These are phyloP conservation scores for Gallinago media DNA, from an alignment of 2,113 vertebrate genomes.

Conservation along the genomic window DNA sequence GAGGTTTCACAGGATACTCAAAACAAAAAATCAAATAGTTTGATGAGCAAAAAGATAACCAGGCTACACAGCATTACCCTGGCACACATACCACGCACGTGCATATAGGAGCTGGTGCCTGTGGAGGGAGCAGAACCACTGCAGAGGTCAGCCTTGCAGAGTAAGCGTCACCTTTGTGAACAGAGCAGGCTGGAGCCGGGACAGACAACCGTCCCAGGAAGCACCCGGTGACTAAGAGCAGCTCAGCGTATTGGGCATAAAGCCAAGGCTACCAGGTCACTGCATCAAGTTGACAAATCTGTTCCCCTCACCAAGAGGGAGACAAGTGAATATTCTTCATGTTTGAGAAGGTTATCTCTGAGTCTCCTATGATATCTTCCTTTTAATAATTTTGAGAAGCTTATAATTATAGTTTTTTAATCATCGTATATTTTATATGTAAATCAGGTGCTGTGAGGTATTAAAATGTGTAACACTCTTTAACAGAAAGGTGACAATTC, in stretches of 20 bases:
- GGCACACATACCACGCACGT: accelerated
- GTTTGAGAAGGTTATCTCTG: background rate
- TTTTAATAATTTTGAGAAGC: background rate
- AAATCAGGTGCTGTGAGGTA: background rate
- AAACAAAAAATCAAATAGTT: background rate
- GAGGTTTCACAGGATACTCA: background rate
- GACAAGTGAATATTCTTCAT: background rate
- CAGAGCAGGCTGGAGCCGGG: accelerated
- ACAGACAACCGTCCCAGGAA: background rate
- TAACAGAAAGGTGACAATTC: background rate
- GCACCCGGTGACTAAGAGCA: background rate
- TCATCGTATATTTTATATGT: background rate
- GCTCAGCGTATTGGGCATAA: background rate
- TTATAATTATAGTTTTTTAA: background rate
- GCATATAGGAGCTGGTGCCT: no score
- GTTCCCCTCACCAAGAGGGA: background rate
- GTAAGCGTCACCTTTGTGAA: background rate
- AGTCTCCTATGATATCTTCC: background rate
- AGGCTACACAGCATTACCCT: background rate
- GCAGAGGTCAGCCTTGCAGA: background rate
- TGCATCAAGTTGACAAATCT: background rate
- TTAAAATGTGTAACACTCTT: background rate
- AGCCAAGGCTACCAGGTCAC: background rate
- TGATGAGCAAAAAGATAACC: accelerated
- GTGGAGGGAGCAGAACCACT: background rate